Percentiles rank a stretch among this genome's conserved stretches.
These are phyloP conservation scores for Erpobdella octoculata DNA, from an alignment of 2,888 invertebrate genomes.

Conservation along the genomic window DNA sequence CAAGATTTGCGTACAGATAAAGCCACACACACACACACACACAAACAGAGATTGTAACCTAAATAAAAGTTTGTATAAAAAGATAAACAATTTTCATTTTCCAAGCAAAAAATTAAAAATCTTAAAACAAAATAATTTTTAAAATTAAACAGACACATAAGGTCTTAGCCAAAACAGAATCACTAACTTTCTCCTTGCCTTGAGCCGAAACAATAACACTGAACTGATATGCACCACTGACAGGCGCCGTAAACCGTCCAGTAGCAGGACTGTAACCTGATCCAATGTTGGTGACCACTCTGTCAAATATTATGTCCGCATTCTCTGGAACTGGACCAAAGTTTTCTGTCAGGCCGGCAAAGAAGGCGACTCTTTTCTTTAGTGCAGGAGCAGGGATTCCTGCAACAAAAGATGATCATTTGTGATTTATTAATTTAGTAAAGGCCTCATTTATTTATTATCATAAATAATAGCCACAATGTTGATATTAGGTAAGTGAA, in stretches of 20 bases:
- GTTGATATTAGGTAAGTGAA: not conserved
- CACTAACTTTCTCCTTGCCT: conserved; percentile 46
- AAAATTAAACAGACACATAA: too few relatives aligned
- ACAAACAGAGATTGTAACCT: too few relatives aligned
- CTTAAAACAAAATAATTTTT: too few relatives aligned
- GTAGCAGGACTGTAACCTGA: conserved; percentile 42
- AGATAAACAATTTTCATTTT: too few relatives aligned
- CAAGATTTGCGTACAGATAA: too few relatives aligned
- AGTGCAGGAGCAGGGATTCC: conserved; percentile 39
- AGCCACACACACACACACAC: too few relatives aligned
- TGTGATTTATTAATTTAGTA: too few relatives aligned
- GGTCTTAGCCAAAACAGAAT: too few relatives aligned
- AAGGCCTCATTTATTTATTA: too few relatives aligned
- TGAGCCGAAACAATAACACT: conserved; percentile 49
- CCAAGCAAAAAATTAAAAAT: too few relatives aligned
- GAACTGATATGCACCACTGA: conserved; percentile 48
- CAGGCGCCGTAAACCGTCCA: conserved; percentile 47
- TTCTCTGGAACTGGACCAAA: conserved; percentile 41
- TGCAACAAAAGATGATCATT: conserved; percentile 32
- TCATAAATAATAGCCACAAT: not conserved
- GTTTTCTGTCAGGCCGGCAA: conserved; percentile 47
- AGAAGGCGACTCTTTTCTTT: conserved; percentile 45
- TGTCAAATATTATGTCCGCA: conserved; percentile 28
- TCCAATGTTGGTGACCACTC: conserved; percentile 48
- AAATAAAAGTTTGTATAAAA: too few relatives aligned